Percentiles rank a stretch among this genome's conserved stretches.
Conservation (phyloP, 2,113 vertebrate species). For the Dryoscopus gambensis region DNA sequence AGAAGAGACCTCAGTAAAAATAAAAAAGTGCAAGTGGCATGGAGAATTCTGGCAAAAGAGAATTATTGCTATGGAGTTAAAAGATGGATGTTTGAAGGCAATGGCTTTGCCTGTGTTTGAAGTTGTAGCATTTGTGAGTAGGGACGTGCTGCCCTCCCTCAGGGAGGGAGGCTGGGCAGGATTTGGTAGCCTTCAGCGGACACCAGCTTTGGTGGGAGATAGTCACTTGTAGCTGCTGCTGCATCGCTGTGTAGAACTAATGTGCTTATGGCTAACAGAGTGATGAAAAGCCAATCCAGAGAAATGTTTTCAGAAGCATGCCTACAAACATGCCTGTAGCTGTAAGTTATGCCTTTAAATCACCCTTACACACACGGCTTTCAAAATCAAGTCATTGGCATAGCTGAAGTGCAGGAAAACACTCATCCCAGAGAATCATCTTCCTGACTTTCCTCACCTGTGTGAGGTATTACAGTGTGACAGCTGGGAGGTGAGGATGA, state of each 20-base stretch:
- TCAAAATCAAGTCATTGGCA: neutral
- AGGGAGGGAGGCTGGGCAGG: neutral
- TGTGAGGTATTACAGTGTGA: accelerated
- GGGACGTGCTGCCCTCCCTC: neutral
- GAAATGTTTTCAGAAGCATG: neutral
- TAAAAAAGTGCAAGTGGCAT: neutral
- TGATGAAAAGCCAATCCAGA: neutral
- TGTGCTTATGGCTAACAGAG: neutral
- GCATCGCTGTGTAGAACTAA: neutral
- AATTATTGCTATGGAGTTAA: neutral
- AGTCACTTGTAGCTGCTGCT: neutral
- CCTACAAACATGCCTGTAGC: neutral
- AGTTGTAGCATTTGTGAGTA: neutral
- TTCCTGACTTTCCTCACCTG: neutral
- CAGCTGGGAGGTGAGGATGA: neutral
- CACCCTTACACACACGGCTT: neutral
- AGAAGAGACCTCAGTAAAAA: neutral
- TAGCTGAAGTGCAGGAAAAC: neutral
- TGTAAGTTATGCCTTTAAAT: neutral
- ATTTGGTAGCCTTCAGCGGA: neutral
- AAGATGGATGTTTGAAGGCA: neutral
- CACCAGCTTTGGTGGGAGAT: neutral
- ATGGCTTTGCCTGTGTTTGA: neutral
- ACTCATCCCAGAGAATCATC: neutral
- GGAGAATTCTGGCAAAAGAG: neutral